phyloP scores from a whole-genome alignment of 2,797 vertebrate species.

The Leucoraja ocellata region DNA sequence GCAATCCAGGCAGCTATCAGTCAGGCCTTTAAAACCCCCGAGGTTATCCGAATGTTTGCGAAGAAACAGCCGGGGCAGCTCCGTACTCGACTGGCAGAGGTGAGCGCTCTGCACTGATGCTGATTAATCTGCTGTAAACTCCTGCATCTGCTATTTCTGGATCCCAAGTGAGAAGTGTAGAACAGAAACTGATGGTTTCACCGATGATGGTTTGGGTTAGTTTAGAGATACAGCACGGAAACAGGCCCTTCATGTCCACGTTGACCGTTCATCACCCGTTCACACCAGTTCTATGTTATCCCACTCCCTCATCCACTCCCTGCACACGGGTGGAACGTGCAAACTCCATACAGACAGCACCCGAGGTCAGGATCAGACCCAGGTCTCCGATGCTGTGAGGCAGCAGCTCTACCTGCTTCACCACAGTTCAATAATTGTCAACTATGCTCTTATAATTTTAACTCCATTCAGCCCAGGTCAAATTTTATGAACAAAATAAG shows the following conservation, averaged over 20 bases:
- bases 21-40: conserved; percentile 95
- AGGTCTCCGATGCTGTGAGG: no score
- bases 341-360: no score
- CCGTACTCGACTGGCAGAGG: conserved; percentile 85
- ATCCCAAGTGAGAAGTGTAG: background rate
- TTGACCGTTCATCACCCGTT: no score
- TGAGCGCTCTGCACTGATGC: conserved; percentile 49
- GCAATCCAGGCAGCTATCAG: conserved; percentile 97
- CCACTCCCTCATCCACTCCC: no score
- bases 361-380: no score
- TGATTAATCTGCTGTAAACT: background rate
- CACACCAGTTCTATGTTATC: no score
- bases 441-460: background rate
- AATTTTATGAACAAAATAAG: background rate
- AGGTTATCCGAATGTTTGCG: conserved; percentile 94
- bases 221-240: no score
- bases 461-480: background rate
- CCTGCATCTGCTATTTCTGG: background rate
- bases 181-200: background rate
- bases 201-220: background rate
- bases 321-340: no score
- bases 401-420: no score
- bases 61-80: conserved; percentile 95
- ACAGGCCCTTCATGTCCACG: no score
- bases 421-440: background rate